Evolutionary conservation across 2,113 vertebrate species (phyloP).

Genomic region (Notiomystis cincta): DNA sequence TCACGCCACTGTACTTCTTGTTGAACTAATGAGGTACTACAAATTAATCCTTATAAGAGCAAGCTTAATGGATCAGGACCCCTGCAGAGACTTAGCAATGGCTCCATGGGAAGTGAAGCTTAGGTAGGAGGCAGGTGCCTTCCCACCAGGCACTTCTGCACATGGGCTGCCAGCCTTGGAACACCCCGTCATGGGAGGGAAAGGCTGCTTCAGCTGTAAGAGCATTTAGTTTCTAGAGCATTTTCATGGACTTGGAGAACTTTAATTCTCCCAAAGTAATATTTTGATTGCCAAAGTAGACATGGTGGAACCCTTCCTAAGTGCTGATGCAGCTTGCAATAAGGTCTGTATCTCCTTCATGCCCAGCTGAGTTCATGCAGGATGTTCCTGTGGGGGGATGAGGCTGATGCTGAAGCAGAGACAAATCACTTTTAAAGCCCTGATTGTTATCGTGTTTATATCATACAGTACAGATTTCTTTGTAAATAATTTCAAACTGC

Average conservation of each 20-base stretch:
- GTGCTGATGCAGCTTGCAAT: neutral
- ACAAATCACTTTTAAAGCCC: neutral
- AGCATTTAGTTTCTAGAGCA: neutral
- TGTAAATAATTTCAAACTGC: neutral
- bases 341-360: neutral
- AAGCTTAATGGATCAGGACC: neutral
- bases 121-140: neutral
- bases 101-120: neutral
- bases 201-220: neutral
- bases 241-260: neutral
- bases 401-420: neutral
- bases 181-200: neutral
- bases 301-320: neutral
- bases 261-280: neutral
- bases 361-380: neutral
- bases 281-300: constrained; percentile 12
- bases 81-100: neutral
- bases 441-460: neutral
- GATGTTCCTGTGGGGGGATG: neutral
- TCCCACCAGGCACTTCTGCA: neutral
- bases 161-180: neutral
- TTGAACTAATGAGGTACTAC: neutral
- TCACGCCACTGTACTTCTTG: neutral
- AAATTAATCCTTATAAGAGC: constrained; percentile 9
- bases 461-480: neutral